Conservation (phyloP, 2,888 invertebrate genomes). For the Euphydryas editha region DNA sequence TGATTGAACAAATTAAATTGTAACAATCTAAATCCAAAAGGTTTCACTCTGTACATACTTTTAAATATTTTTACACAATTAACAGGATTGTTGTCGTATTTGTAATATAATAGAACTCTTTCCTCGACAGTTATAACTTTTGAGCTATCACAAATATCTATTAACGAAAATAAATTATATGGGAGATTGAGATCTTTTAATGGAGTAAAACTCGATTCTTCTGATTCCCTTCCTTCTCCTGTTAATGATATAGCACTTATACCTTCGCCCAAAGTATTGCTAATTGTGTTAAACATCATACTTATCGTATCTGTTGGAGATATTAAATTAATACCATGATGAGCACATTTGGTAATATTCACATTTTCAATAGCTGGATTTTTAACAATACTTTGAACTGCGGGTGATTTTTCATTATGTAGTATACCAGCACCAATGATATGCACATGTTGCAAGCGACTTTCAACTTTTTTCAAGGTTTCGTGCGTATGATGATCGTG, state of each 20-base stretch:
- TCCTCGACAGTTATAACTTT: constrained; percentile 96
- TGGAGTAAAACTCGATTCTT: constrained; percentile 94
- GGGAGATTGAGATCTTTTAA: constrained; percentile 92
- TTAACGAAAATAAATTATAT: constrained; percentile 95
- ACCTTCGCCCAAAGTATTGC: constrained; percentile 94
- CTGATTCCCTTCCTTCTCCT: constrained; percentile 95
- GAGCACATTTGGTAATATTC: constrained; percentile 92
- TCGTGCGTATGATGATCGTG: constrained; percentile 92
- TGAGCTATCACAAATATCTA: constrained; percentile 97
- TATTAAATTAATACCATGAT: constrained; percentile 95
- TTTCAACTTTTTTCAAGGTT: constrained; percentile 87
- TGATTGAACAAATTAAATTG: constrained; percentile 97
- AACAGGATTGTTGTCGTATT: constrained; percentile 97
- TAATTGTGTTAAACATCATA: constrained; percentile 89
- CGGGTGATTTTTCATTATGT: constrained; percentile 97
- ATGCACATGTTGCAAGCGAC: constrained; percentile 90
- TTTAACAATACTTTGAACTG: constrained; percentile 94
- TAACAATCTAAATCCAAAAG: constrained; percentile 93
- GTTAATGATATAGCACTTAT: constrained; percentile 95
- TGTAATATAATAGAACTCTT: constrained; percentile 95
- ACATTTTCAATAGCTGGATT: constrained; percentile 92
- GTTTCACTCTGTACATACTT: constrained; percentile 92
- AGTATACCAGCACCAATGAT: constrained; percentile 97
- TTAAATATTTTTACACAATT: constrained; percentile 99
- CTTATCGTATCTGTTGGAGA: constrained; percentile 93